These are phyloP conservation scores for Hoplias malabaricus DNA, from an alignment of 2,113 vertebrate species.

Conservation along the genomic window DNA sequence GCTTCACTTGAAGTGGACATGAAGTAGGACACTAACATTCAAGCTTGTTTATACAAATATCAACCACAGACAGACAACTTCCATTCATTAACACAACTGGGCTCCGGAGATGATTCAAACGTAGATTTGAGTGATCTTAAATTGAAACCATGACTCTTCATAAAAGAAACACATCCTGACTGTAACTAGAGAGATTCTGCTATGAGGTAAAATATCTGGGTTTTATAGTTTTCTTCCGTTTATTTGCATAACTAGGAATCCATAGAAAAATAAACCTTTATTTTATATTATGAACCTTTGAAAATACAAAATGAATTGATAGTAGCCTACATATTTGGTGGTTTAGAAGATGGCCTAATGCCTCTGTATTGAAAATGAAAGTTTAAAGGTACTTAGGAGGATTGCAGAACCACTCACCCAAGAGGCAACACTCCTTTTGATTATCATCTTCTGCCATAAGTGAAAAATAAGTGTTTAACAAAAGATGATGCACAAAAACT, in stretches of 20 bases:
- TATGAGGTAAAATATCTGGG: conserved; percentile 40
- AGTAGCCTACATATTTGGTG: background rate
- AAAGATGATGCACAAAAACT: background rate
- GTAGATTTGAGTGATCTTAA: background rate
- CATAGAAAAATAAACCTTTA: conserved; percentile 75
- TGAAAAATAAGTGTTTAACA: background rate
- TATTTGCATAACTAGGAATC: conserved; percentile 63
- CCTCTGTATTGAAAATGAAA: background rate
- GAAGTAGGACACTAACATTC: conserved; percentile 25
- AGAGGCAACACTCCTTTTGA: background rate
- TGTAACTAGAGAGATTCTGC: conserved; percentile 7
- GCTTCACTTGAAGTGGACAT: conserved; percentile 9
- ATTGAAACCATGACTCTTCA: background rate
- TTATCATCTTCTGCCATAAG: background rate
- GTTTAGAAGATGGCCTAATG: background rate
- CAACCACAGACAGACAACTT: conserved; percentile 56
- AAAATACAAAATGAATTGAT: conserved; percentile 64
- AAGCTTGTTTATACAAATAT: conserved; percentile 48
- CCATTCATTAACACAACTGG: conserved; percentile 47
- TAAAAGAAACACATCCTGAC: conserved; percentile 14
- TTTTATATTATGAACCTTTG: conserved; percentile 68
- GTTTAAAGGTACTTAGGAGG: background rate
- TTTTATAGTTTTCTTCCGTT: conserved; percentile 33
- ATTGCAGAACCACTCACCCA: too few relatives aligned
- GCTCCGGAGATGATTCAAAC: conserved; percentile 15